These are phyloP conservation scores for Butorides virescens DNA, from an alignment of 2,113 vertebrate species.

Conservation along the genomic window DNA sequence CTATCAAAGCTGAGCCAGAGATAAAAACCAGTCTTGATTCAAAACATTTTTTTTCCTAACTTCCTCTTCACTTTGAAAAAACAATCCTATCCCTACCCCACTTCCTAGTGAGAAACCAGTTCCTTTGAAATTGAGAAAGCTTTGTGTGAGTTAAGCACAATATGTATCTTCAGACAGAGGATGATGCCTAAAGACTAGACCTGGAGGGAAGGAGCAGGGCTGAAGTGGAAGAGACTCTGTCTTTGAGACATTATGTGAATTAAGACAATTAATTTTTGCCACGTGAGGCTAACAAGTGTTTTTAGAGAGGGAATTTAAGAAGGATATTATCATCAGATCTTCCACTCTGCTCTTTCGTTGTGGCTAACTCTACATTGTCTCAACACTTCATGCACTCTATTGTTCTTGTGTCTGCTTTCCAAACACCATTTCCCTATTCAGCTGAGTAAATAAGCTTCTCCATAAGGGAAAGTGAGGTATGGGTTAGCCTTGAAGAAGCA, in stretches of 20 bases:
- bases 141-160: not conserved
- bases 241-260: not conserved
- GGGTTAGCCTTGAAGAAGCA: not conserved
- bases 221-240: not conserved
- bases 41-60: not conserved
- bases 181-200: not conserved
- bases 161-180: not conserved
- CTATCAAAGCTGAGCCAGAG: not conserved
- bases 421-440: fast-evolving
- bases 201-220: not conserved
- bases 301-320: not conserved
- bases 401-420: not conserved
- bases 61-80: not conserved
- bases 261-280: not conserved
- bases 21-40: not conserved
- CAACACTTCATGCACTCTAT: not conserved
- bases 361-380: not conserved
- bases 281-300: not conserved
- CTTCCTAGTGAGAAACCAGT: not conserved
- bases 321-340: not conserved
- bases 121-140: not conserved
- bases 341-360: not conserved
- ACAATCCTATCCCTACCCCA: fast-evolving
- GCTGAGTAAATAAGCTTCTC: not conserved
- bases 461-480: not conserved